phyloP scores from a whole-genome alignment of 2,888 invertebrate genomes.

The Xestia xanthographa region DNA sequence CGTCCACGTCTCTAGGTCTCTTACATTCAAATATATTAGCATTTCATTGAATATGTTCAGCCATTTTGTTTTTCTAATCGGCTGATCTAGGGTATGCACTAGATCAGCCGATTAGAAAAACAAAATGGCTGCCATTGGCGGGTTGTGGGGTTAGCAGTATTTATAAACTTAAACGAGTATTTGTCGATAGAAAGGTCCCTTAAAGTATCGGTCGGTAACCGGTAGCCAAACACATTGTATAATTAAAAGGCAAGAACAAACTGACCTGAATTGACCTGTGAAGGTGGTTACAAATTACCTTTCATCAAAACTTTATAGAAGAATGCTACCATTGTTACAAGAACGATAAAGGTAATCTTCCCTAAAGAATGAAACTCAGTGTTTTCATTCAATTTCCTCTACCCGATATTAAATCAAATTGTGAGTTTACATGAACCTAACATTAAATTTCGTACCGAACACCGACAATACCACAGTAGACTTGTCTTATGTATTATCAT shows the following conservation, averaged over 20 bases:
- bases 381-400: conserved; percentile 28
- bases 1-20: no score
- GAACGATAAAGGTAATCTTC: background rate
- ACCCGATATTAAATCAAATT: conserved; percentile 14
- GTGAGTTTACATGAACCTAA: background rate
- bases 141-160: no score
- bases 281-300: background rate
- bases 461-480: background rate
- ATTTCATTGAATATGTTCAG: no score
- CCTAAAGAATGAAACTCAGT: background rate
- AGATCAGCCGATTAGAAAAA: no score
- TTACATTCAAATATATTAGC: no score
- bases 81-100: no score
- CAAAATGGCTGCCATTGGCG: no score
- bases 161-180: no score
- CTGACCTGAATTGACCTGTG: background rate
- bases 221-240: no score
- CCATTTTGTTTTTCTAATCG: no score
- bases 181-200: no score
- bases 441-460: conserved; percentile 30
- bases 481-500: background rate
- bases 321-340: background rate
- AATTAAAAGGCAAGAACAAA: background rate
- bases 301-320: background rate
- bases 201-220: no score